Conservation (phyloP, 2,888 invertebrate species). For the Augochlorella aurata region DNA sequence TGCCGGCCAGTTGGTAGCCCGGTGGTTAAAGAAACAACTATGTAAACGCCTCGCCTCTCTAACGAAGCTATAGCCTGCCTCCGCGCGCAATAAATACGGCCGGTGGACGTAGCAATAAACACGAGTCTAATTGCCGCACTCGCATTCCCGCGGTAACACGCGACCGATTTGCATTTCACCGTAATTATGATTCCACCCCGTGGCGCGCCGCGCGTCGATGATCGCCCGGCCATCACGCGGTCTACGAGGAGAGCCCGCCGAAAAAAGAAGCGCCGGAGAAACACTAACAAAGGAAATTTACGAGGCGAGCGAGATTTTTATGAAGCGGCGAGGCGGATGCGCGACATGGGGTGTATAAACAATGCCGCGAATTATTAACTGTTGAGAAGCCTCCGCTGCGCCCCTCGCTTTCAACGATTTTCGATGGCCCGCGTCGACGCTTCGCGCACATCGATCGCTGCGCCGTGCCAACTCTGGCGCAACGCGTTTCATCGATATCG, state of each 20-base stretch:
- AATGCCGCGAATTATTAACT: not conserved
- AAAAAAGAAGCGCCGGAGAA: not conserved
- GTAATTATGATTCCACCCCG: conserved; percentile 60
- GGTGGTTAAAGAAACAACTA: conserved; percentile 49
- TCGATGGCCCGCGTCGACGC: not conserved
- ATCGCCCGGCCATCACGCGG: not conserved
- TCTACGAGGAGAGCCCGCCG: not conserved
- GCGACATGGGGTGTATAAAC: not conserved
- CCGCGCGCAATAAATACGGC: conserved; percentile 57
- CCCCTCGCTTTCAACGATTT: not conserved
- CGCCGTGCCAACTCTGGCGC: too few species aligned
- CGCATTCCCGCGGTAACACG: conserved; percentile 43
- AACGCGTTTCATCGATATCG: too few species aligned
- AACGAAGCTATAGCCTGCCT: conserved; percentile 60
- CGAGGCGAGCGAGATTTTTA: conserved; percentile 7
- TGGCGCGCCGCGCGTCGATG: not conserved
- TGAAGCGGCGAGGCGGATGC: not conserved
- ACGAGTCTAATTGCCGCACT: conserved; percentile 60
- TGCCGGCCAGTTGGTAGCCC: conserved; percentile 40
- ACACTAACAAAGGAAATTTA: conserved; percentile 15
- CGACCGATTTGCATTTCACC: conserved; percentile 62
- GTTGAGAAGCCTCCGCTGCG: not conserved
- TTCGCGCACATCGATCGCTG: too few species aligned
- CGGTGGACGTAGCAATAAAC: conserved; percentile 56
- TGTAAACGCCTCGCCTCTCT: conserved; percentile 46